Evolutionary conservation across 2,888 invertebrate genomes (phyloP).

Genomic region (Odiellus spinosus): DNA sequence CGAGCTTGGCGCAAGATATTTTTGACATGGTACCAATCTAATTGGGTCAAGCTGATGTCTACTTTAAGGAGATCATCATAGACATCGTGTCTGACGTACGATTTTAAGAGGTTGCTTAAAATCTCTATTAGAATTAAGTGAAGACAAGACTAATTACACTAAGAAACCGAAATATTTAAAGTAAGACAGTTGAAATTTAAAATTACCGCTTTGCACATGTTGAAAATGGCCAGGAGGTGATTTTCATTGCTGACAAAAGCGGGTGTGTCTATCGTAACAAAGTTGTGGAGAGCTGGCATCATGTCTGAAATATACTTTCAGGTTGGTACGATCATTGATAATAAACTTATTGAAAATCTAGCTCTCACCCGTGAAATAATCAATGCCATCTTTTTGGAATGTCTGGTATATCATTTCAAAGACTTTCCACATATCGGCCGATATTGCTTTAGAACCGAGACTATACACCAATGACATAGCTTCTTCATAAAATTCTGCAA

Average conservation of each 20-base stretch:
- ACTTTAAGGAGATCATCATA: too few relatives aligned
- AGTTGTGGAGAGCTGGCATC: conserved; percentile 97
- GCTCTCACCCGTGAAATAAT: conserved; percentile 53
- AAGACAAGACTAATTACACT: too few relatives aligned
- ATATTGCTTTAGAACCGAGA: conserved; percentile 70
- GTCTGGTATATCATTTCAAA: conserved; percentile 64
- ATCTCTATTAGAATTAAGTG: too few relatives aligned
- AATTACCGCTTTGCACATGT: conserved; percentile 75
- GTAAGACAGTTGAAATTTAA: conserved; percentile 3
- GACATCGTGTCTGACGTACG: too few relatives aligned
- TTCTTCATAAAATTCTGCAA: conserved; percentile 87
- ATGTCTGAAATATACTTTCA: conserved; percentile 61
- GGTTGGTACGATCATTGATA: too few relatives aligned
- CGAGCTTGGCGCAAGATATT: too few relatives aligned
- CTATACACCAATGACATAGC: conserved; percentile 81
- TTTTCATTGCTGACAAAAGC: conserved; percentile 83
- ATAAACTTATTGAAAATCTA: too few relatives aligned
- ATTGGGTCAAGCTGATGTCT: too few relatives aligned
- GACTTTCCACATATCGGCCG: conserved; percentile 91
- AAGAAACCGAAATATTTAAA: conserved; percentile 2
- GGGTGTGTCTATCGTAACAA: conserved; percentile 84
- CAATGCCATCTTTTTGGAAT: conserved; percentile 74
- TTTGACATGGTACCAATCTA: too few relatives aligned
- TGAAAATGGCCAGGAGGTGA: conserved; percentile 73
- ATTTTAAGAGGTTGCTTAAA: too few relatives aligned